These are phyloP conservation scores for Cyrtodaria siliqua DNA, from an alignment of 2,888 invertebrate genomes.

Conservation along the genomic window DNA sequence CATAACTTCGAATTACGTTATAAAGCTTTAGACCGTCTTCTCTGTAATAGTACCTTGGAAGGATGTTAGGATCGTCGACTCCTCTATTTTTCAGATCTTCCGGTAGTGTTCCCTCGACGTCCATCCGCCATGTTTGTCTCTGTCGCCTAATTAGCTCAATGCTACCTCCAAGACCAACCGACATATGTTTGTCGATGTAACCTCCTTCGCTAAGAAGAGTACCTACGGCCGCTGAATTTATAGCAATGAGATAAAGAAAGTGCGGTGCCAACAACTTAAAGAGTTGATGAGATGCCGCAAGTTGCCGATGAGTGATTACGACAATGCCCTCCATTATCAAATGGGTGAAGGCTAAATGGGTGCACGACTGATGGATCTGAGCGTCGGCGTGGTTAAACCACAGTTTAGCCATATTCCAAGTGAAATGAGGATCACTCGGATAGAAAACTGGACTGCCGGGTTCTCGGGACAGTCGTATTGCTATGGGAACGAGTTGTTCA, in stretches of 20 bases:
- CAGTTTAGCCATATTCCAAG: neutral
- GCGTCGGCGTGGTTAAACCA: neutral
- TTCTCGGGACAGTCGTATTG: no score
- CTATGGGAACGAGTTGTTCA: no score
- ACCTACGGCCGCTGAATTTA: constrained; percentile 84
- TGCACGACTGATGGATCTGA: constrained; percentile 83
- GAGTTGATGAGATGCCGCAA: neutral
- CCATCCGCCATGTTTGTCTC: constrained; percentile 27
- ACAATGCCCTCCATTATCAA: no score
- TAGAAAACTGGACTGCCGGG: constrained; percentile 85
- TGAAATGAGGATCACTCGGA: constrained; percentile 62
- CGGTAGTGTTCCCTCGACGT: no score
- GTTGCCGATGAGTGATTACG: neutral
- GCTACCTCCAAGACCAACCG: constrained; percentile 7
- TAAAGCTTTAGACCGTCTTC: constrained; percentile 66
- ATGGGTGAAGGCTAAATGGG: constrained; percentile 86
- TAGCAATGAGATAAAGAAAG: constrained; percentile 44
- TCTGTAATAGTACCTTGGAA: neutral
- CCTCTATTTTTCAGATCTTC: constrained; percentile 35
- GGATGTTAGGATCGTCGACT: constrained; percentile 23
- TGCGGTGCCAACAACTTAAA: neutral
- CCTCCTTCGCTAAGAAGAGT: neutral
- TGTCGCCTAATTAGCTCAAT: neutral
- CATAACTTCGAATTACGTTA: constrained; percentile 81
- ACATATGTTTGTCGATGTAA: constrained; percentile 25